Conservation (phyloP, 1,140 invertebrate genomes). For the Anagrus nilaparvatae region DNA sequence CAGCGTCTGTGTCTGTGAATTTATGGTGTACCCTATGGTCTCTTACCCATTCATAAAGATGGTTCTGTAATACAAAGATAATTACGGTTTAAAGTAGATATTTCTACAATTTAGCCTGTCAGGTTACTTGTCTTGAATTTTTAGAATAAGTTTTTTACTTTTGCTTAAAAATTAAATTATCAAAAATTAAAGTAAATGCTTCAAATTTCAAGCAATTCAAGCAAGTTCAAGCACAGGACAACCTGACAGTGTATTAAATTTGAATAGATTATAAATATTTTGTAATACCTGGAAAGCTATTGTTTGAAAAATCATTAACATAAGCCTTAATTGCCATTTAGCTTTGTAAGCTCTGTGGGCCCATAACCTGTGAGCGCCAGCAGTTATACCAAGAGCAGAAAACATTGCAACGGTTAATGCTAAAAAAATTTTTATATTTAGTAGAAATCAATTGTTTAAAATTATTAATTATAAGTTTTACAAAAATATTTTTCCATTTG, state of each 20-base stretch:
- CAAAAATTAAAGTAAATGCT: too few species aligned
- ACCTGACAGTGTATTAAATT: too few species aligned
- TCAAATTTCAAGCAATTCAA: too few species aligned
- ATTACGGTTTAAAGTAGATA: neutral
- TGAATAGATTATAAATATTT: too few species aligned
- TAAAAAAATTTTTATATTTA: constrained; percentile 24
- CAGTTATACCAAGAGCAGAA: constrained; percentile 66
- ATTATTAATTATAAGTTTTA: neutral
- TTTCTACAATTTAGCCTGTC: too few species aligned
- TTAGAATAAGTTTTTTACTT: neutral
- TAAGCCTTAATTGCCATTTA: constrained; percentile 60
- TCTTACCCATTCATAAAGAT: constrained; percentile 64
- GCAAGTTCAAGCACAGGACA: too few species aligned
- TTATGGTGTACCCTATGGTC: constrained; percentile 90
- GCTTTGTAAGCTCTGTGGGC: constrained; percentile 82
- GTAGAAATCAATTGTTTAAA: constrained; percentile 11
- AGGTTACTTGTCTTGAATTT: too few species aligned
- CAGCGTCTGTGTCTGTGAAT: constrained; percentile 83
- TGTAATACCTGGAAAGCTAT: constrained; percentile 65
- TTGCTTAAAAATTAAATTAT: neutral
- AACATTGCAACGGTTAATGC: constrained; percentile 26
- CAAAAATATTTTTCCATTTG: neutral
- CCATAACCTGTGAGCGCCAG: constrained; percentile 83
- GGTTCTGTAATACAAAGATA: constrained; percentile 50
- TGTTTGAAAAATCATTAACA: constrained; percentile 67